Conservation (phyloP, 2,888 invertebrate species). For the Taenaris catops region DNA sequence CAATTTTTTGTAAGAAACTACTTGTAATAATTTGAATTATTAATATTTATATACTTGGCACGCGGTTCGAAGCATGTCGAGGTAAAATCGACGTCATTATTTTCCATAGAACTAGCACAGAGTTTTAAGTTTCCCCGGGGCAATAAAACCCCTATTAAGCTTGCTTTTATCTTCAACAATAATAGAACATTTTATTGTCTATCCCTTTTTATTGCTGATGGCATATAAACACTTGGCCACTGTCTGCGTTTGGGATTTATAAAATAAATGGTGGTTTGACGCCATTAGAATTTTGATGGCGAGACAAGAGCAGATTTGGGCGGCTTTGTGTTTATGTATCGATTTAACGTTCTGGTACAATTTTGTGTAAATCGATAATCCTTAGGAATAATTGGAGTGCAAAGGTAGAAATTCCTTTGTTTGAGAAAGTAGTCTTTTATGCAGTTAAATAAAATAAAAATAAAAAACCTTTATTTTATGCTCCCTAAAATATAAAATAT, state of each 20-base stretch:
- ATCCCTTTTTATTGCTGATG: constrained; percentile 27
- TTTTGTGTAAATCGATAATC: too few relatives aligned
- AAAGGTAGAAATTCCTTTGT: too few relatives aligned
- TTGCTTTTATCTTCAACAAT: constrained; percentile 24
- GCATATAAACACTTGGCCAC: constrained; percentile 25
- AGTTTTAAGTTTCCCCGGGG: constrained; percentile 22
- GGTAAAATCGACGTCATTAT: constrained; percentile 18
- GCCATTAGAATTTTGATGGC: constrained; percentile 20
- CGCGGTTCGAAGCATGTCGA: too few relatives aligned
- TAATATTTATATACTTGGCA: too few relatives aligned
- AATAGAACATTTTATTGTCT: constrained; percentile 25
- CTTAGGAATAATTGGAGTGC: too few relatives aligned
- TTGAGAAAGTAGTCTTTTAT: too few relatives aligned
- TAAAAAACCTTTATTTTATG: too few relatives aligned
- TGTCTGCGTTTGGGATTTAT: constrained; percentile 21
- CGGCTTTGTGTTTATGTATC: too few relatives aligned
- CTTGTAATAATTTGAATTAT: not conserved
- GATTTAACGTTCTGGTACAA: too few relatives aligned
- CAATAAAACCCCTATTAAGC: constrained; percentile 23
- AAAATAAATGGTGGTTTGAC: constrained; percentile 20
- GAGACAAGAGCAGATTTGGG: constrained; percentile 2
- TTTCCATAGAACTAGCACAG: constrained; percentile 19
- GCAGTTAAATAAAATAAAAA: too few relatives aligned
- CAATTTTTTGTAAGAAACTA: too few relatives aligned
- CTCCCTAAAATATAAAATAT: too few relatives aligned